Base-by-base conservation (phyloP, 2,113 vertebrate species). In the Collichthys lucidus region DNA sequence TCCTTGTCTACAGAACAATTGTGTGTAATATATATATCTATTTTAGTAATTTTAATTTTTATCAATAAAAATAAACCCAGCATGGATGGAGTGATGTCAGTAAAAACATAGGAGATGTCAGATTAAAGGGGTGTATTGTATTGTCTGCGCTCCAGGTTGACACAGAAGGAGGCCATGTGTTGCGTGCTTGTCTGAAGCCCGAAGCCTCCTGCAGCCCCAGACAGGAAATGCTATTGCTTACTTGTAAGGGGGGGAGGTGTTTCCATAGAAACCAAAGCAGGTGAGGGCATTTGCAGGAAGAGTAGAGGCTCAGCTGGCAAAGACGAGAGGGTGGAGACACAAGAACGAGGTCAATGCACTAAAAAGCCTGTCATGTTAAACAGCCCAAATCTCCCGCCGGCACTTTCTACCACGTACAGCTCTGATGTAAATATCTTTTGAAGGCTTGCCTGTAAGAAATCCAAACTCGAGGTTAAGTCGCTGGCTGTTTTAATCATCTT, bases 261-360 rank as follows among this genome's bases (percentile, higher is more conserved):
- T 92, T 82, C 93, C 71, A 89, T 91, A 85, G 94, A 71, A 88
- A 94, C 94, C 20, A 17, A 69, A 56, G 82, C 93, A 95, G 95
- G 94, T 95, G 90, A 91, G 61, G 70, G 69, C 84, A 86, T 88
- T 79, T 82, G 89, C 88, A 94, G 94, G 93, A 95, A 94, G 91
- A 90, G 79, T 59, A 53, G 40, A 65, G 79, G 65, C 87, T 86
- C 88, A 80, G 86, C 87, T 92, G 84, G 85, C 78, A 83, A 70
- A 82, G 65, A 50, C 11, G 67, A 52, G 65, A 61, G 67, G 75
- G 56, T 10, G 40, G 72, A 72, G 80, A 78, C 75, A 22, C 24
- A 85, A 61, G 79, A 92, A 91, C 4, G 72, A 89, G 88, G 86
- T 90, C 91, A 85, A 49, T 19, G 78, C 67, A 53, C 50, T 79